Percentiles rank a stretch among this genome's conserved stretches.
Evolutionary conservation across 2,797 vertebrate species (phyloP).

Genomic region (Yasuhikotakia modesta): DNA sequence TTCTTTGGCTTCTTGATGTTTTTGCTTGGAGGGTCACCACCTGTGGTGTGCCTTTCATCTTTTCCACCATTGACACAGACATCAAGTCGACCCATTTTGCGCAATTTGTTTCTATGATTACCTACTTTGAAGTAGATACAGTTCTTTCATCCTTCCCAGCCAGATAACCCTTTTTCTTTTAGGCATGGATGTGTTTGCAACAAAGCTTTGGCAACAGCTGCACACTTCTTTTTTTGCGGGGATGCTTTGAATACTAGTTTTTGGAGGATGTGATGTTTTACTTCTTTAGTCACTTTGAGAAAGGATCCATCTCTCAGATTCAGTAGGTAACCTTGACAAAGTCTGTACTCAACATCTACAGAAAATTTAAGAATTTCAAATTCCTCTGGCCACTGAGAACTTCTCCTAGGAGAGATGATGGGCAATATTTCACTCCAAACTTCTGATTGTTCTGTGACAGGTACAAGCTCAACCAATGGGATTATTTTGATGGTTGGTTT

Average conservation of each 20-base stretch:
- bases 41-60: not conserved
- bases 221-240: not conserved
- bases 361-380: not conserved
- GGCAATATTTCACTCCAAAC: not conserved
- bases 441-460: not conserved
- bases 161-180: not conserved
- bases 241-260: not conserved
- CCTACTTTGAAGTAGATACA: not conserved
- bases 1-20: not conserved
- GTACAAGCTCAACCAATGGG: not conserved
- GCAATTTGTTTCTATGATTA: not conserved
- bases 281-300: not conserved
- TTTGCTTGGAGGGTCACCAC: not conserved
- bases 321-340: not conserved
- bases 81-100: not conserved
- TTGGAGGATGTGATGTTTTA: not conserved
- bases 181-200: not conserved
- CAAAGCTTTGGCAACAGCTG: not conserved
- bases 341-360: not conserved
- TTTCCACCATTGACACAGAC: not conserved
- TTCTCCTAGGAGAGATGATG: not conserved
- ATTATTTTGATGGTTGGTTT: not conserved
- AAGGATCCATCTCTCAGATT: not conserved
- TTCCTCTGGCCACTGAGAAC: not conserved
- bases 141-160: not conserved